A percentile compares a stretch with the other conserved stretches of the same genome.
These are phyloP conservation scores for Xestia c-nigrum DNA, from an alignment of 2,888 invertebrate species.

Conservation along the genomic window DNA sequence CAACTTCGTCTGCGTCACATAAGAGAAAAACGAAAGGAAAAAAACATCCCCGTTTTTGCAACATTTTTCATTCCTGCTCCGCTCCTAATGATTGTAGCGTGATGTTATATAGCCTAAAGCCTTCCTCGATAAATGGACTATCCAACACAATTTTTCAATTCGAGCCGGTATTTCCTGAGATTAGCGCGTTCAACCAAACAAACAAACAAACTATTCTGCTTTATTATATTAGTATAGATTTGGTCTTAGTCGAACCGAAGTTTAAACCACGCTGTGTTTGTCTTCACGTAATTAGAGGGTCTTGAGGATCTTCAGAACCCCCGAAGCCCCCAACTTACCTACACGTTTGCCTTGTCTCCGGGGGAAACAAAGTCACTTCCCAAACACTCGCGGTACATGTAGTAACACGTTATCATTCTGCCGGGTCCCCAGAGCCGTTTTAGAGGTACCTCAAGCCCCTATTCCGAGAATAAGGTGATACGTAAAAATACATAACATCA, in stretches of 20 bases:
- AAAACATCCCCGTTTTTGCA: too few species aligned
- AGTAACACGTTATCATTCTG: not conserved
- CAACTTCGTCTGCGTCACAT: too few species aligned
- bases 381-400: slow-evolving; percentile 10
- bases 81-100: too few species aligned
- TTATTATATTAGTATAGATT: too few species aligned
- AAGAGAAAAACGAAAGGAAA: too few species aligned
- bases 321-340: not conserved
- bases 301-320: not conserved
- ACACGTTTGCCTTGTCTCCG: slow-evolving; percentile 2
- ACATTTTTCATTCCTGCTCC: too few species aligned
- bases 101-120: too few species aligned
- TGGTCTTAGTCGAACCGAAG: slow-evolving; percentile 8
- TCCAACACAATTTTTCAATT: too few species aligned
- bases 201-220: too few species aligned
- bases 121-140: too few species aligned
- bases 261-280: slow-evolving; percentile 22
- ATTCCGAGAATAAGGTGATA: not conserved
- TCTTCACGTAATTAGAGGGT: slow-evolving; percentile 33
- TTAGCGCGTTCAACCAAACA: too few species aligned
- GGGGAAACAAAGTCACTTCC: not conserved
- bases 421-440: not conserved
- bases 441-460: not conserved
- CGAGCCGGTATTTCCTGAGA: too few species aligned
- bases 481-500: not conserved